phyloP scores from a whole-genome alignment of 2,888 invertebrate genomes.

The Patella ulyssiponensis region DNA sequence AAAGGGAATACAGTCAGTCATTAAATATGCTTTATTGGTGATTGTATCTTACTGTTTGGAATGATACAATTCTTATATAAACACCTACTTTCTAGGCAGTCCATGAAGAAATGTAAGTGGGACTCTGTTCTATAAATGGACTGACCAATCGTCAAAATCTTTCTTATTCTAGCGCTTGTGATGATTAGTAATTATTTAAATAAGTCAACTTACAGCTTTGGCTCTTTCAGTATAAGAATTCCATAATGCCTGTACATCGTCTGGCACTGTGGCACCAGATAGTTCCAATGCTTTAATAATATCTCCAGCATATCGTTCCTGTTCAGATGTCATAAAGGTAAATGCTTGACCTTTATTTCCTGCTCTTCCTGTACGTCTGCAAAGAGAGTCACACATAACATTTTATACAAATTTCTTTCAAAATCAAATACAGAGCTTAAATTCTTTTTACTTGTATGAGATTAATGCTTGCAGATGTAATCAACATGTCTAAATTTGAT shows the following conservation, averaged over 20 bases:
- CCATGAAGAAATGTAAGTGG: too few relatives aligned
- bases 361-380: slow-evolving; percentile 76
- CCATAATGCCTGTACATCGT: slow-evolving; percentile 81
- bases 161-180: too few relatives aligned
- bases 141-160: too few relatives aligned
- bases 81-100: too few relatives aligned
- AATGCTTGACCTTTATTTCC: slow-evolving; percentile 98
- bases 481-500: too few relatives aligned
- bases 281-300: slow-evolving; percentile 91
- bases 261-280: slow-evolving; percentile 84
- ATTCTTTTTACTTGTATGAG: background rate
- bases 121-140: too few relatives aligned
- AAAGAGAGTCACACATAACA: slow-evolving; percentile 23
- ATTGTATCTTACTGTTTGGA: too few relatives aligned
- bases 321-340: slow-evolving; percentile 96
- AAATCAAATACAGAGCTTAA: background rate
- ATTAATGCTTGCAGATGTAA: background rate
- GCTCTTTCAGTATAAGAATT: slow-evolving; percentile 86
- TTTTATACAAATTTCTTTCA: too few relatives aligned
- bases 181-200: background rate
- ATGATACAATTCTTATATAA: too few relatives aligned
- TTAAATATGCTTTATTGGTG: too few relatives aligned
- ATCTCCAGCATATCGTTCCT: slow-evolving; percentile 94
- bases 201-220: slow-evolving; percentile 82
- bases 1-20: too few relatives aligned